phyloP scores from a whole-genome alignment of 2,113 vertebrate species.

The Sarotherodon lohbergeri region DNA sequence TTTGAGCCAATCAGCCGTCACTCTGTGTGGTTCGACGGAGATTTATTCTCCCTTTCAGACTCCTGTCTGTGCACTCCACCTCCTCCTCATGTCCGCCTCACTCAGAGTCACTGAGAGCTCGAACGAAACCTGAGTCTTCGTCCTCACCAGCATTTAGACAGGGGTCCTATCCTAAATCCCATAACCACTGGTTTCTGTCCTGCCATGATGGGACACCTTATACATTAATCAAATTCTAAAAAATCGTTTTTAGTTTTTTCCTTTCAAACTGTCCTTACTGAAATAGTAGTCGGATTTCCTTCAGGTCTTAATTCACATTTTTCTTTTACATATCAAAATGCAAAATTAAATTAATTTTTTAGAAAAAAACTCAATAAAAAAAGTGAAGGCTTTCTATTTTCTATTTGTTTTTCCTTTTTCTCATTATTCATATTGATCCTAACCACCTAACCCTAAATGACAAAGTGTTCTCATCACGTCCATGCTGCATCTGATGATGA shows the following conservation, averaged over 20 bases:
- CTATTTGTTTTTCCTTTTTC: neutral
- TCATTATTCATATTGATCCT: neutral
- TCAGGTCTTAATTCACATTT: neutral
- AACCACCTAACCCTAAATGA: neutral
- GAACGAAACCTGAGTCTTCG: neutral
- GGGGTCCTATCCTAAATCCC: neutral
- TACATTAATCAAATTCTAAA: neutral
- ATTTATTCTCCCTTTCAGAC: neutral
- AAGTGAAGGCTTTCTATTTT: neutral
- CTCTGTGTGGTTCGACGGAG: neutral
- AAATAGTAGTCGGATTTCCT: neutral
- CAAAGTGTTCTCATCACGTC: neutral
- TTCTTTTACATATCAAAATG: neutral
- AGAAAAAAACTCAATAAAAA: neutral
- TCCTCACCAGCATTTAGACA: neutral
- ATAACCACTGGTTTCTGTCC: neutral
- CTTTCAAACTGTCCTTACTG: neutral
- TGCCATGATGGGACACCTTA: neutral
- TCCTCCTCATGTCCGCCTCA: neutral
- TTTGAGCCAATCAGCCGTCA: neutral
- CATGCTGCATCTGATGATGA: neutral
- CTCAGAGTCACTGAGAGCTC: neutral
- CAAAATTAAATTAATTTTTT: neutral
- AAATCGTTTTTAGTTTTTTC: neutral
- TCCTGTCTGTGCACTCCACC: neutral